Conservation (phyloP, 35 echinoderm and acorn worm genomes). For the Apostichopus japonicus region DNA sequence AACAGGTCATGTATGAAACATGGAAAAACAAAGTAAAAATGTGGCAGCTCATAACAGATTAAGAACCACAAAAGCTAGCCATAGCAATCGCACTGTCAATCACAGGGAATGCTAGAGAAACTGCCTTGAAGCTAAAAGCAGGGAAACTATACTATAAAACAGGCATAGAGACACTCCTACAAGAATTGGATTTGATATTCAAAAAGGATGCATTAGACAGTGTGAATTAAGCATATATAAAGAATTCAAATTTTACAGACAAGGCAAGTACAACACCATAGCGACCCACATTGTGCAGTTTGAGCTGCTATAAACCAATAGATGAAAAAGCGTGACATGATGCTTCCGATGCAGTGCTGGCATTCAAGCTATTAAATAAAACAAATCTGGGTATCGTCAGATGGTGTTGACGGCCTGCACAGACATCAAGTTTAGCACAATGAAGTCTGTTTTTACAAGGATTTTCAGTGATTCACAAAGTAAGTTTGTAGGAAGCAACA, state of each 20-base stretch:
- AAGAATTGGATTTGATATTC: slow-evolving; percentile 7
- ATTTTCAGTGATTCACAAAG: too few species aligned
- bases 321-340: slow-evolving; percentile 30
- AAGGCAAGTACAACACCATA: neutral
- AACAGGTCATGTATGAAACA: neutral
- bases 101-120: slow-evolving; percentile 1
- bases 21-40: neutral
- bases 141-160: neutral
- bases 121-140: neutral
- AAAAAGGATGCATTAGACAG: neutral
- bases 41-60: neutral
- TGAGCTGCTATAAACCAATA: neutral
- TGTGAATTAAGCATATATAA: neutral
- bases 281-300: neutral
- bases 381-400: slow-evolving; percentile 22
- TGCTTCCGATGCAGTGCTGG: slow-evolving; percentile 45
- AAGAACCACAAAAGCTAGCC: neutral
- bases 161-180: neutral
- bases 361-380: slow-evolving; percentile 39
- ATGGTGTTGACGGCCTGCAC: slow-evolving; percentile 42
- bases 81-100: neutral
- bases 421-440: neutral
- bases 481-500: too few species aligned
- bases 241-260: neutral
- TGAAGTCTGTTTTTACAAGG: too few species aligned